Conservation (phyloP, 2,113 vertebrate species). For the Chloebia gouldiae region DNA sequence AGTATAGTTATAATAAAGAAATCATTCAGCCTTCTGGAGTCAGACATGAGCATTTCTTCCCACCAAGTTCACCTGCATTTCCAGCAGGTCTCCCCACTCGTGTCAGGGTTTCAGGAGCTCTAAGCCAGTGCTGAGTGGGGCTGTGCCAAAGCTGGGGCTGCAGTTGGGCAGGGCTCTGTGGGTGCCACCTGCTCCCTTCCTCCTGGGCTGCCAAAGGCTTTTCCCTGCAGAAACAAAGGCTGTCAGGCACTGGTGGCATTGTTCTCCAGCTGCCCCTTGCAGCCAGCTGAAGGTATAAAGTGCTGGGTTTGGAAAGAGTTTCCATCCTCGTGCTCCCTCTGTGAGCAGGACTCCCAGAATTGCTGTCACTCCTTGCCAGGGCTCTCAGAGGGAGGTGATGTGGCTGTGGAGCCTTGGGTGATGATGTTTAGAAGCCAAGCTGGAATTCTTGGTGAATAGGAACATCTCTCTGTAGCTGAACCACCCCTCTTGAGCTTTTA, state of each 20-base stretch:
- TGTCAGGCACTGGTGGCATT: slow-evolving; percentile 24
- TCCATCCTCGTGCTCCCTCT: background rate
- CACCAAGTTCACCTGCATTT: too few species aligned
- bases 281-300: background rate
- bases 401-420: background rate
- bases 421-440: background rate
- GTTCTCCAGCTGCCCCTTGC: slow-evolving; percentile 7
- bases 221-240: background rate
- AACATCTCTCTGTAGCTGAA: background rate
- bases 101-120: background rate
- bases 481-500: background rate
- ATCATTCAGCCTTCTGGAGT: too few species aligned
- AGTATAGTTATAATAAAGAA: too few species aligned
- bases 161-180: background rate
- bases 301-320: background rate
- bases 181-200: background rate
- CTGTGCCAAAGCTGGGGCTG: background rate
- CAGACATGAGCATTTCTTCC: too few species aligned
- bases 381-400: background rate
- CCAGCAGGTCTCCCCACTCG: accelerated
- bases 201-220: background rate
- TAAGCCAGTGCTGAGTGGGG: background rate
- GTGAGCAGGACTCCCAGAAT: background rate
- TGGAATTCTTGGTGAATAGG: background rate
- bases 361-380: background rate